Evolutionary conservation across 2,797 vertebrate species (phyloP).

Genomic region (Melanitta fusca): DNA sequence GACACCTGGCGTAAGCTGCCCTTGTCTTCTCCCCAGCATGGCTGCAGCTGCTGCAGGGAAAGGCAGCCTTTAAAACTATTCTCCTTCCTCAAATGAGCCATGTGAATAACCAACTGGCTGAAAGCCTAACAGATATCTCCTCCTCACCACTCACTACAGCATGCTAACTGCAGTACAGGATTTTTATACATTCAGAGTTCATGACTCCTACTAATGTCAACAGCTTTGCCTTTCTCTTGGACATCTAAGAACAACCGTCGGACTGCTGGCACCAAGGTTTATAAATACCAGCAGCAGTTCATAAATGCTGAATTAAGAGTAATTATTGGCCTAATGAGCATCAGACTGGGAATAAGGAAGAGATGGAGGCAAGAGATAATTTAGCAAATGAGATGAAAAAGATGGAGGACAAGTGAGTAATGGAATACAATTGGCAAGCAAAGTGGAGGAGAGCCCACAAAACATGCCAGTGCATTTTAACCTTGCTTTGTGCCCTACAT

Average conservation of each 20-base stretch:
- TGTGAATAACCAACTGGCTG: not conserved
- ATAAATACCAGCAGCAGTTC: constrained; percentile 19
- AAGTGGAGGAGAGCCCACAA: not conserved
- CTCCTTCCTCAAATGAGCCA: not conserved
- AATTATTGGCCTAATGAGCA: constrained; percentile 25
- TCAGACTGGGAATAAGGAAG: not conserved
- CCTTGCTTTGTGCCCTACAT: not conserved
- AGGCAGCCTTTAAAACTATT: not conserved
- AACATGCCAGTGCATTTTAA: not conserved
- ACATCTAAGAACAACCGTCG: not conserved
- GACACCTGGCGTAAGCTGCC: not conserved
- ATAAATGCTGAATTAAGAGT: constrained; percentile 31
- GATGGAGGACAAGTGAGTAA: not conserved
- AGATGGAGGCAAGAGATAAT: constrained; percentile 17
- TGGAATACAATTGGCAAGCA: not conserved
- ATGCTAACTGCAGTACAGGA: not conserved
- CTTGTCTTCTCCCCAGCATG: not conserved
- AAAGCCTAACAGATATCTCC: constrained; percentile 12
- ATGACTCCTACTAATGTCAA: constrained; percentile 20
- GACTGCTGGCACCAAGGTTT: constrained; percentile 36
- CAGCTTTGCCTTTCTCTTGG: constrained; percentile 35
- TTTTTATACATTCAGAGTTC: constrained; percentile 23
- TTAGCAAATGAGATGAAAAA: not conserved
- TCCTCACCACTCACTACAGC: not conserved
- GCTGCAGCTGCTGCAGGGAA: not conserved